These are phyloP conservation scores for Hipposideros armiger DNA, from an alignment of 2,113 vertebrate genomes.

Conservation along the genomic window DNA sequence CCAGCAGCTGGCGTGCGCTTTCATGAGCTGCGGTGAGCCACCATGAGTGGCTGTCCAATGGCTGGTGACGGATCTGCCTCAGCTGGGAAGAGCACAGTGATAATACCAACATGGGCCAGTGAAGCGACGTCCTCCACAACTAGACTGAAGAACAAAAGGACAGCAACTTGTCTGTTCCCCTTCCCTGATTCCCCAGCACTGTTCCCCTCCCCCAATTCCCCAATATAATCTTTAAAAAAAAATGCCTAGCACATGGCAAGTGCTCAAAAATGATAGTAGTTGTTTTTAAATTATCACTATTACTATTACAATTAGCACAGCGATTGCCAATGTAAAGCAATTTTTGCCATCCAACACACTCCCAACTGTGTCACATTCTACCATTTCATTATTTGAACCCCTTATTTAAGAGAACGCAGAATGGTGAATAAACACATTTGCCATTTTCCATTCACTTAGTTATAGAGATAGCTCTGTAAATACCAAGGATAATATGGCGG, in stretches of 20 bases:
- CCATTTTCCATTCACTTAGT: neutral
- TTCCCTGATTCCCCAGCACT: no score
- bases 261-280: neutral
- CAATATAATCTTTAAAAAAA: neutral
- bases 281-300: conserved; percentile 31
- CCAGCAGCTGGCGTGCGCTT: no score
- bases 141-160: no score
- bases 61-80: no score
- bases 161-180: no score
- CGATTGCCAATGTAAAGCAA: neutral
- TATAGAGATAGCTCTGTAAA: neutral
- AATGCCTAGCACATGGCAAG: neutral
- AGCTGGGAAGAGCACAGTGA: no score
- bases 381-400: neutral
- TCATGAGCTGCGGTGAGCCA: no score
- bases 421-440: neutral
- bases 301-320: conserved; percentile 8
- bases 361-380: no score
- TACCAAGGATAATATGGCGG: neutral
- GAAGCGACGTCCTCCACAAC: no score
- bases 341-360: neutral
- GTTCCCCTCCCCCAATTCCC: no score
- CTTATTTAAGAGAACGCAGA: neutral
- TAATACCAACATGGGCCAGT: no score
- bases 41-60: no score